Conservation (phyloP, 2,888 invertebrate species). For the Pyrrhosoma nymphula region DNA sequence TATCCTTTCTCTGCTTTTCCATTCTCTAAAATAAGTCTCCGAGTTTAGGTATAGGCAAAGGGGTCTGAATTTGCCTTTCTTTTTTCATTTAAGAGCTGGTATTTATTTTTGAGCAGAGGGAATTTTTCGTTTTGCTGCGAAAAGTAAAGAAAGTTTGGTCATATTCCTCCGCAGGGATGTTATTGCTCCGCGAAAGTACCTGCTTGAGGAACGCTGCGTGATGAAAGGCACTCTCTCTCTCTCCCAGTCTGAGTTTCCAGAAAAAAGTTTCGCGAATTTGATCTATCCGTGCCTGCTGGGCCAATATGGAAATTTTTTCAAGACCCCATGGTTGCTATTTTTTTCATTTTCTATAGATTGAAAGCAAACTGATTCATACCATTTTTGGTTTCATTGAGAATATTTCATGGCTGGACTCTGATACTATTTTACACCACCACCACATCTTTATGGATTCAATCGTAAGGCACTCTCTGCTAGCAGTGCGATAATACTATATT, state of each 20-base stretch:
- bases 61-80: not conserved
- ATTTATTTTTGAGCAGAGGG: not conserved
- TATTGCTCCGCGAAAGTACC: not conserved
- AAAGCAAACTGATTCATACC: too few species aligned
- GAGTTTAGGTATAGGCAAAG: too few species aligned
- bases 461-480: too few species aligned
- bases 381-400: too few species aligned
- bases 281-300: not conserved
- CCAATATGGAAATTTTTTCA: not conserved
- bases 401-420: too few species aligned
- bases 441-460: too few species aligned
- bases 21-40: too few species aligned
- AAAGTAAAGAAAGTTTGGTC: not conserved
- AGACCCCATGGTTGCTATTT: too few species aligned
- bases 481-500: too few species aligned
- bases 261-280: not conserved
- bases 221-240: not conserved
- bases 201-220: not conserved
- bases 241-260: not conserved
- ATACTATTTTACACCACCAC: too few species aligned
- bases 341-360: too few species aligned
- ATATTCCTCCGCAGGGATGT: not conserved
- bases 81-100: not conserved
- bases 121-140: not conserved
- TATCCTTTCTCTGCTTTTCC: too few species aligned